Conservation (phyloP, 2,113 vertebrate species). For the Aegypius monachus region DNA sequence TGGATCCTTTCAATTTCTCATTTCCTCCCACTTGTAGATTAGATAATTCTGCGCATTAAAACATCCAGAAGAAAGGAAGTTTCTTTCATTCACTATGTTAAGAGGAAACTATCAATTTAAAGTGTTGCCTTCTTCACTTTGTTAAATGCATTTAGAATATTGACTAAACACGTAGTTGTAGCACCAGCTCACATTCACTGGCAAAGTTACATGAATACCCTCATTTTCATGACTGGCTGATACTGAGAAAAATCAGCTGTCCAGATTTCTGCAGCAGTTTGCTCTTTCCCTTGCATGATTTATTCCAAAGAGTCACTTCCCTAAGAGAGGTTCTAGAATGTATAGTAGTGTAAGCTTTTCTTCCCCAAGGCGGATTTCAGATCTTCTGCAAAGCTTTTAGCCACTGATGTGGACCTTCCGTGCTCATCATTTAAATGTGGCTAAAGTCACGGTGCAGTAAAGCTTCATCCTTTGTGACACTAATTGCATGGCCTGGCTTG, state of each 20-base stretch:
- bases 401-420: background rate
- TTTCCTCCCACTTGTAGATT: background rate
- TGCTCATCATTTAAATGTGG: background rate
- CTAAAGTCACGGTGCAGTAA: background rate
- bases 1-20: background rate
- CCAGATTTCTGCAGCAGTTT: background rate
- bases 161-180: background rate
- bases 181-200: background rate
- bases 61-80: background rate
- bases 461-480: background rate
- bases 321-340: background rate
- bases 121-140: background rate
- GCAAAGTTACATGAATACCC: background rate
- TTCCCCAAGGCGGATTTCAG: background rate
- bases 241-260: background rate
- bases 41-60: background rate
- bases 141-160: background rate
- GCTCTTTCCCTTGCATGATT: background rate
- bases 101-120: background rate
- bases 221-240: background rate
- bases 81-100: background rate
- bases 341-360: background rate
- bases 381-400: background rate
- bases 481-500: background rate
- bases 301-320: background rate